These are phyloP conservation scores for Dicentrarchus labrax DNA, from an alignment of 2,113 vertebrate genomes.

Conservation along the genomic window DNA sequence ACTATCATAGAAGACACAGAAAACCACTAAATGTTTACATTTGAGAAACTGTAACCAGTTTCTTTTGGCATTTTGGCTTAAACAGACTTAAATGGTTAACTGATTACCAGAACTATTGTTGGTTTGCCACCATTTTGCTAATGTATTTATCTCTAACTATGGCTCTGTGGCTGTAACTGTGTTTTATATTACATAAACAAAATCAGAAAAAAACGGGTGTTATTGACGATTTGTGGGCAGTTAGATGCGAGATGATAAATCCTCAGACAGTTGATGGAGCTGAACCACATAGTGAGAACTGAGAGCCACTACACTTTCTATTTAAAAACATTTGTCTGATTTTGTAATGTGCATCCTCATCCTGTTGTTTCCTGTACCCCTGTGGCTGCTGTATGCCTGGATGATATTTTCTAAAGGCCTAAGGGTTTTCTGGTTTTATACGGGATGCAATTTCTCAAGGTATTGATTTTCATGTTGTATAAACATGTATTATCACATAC, in stretches of 20 bases:
- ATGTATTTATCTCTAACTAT: neutral
- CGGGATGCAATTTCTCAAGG: neutral
- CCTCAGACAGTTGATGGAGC: slow-evolving; percentile 12
- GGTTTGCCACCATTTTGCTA: neutral
- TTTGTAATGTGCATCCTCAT: neutral
- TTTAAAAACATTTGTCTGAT: neutral
- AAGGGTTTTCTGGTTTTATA: neutral
- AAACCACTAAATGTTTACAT: neutral
- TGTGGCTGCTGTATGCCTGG: neutral
- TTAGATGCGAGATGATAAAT: neutral
- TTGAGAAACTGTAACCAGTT: neutral
- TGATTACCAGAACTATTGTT: neutral
- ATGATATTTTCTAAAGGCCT: neutral
- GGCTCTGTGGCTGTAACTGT: neutral
- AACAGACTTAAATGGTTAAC: neutral
- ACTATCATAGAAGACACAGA: neutral
- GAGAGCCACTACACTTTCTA: slow-evolving; percentile 1
- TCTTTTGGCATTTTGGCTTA: neutral
- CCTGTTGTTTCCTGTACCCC: neutral
- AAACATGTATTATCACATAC: neutral
- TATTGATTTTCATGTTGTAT: neutral
- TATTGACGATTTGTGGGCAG: slow-evolving; percentile 37
- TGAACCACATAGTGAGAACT: neutral
- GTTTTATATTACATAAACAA: slow-evolving; percentile 2
- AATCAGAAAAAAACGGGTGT: neutral